phyloP scores from a whole-genome alignment of 2,888 invertebrate genomes.

The Lepas anatifera region DNA sequence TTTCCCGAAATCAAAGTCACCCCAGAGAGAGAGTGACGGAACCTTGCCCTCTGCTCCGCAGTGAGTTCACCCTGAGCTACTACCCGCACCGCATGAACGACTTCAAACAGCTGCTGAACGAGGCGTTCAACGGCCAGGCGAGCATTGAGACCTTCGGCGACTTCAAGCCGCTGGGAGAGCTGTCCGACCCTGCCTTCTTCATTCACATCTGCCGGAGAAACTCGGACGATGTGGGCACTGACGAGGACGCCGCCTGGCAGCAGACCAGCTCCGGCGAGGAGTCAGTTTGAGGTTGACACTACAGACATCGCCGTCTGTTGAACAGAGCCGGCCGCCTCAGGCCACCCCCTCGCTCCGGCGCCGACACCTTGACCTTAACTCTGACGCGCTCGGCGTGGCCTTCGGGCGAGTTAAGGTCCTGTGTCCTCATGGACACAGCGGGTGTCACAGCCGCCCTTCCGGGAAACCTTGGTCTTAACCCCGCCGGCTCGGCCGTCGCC shows the following conservation, averaged over 20 bases:
- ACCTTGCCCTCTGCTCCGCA: neutral
- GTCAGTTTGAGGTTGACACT: neutral
- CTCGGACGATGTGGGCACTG: neutral
- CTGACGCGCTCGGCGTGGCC: neutral
- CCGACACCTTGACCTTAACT: slow-evolving; percentile 7
- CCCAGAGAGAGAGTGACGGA: too few species aligned
- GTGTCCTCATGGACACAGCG: neutral
- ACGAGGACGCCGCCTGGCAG: neutral
- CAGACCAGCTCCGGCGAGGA: slow-evolving; percentile 1
- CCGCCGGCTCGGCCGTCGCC: neutral
- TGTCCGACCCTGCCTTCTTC: slow-evolving; percentile 61
- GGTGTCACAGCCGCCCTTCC: neutral
- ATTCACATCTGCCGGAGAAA: slow-evolving; percentile 66
- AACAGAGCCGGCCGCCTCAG: too few species aligned
- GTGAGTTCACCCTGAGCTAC: slow-evolving; percentile 67
- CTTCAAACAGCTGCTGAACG: slow-evolving; percentile 56
- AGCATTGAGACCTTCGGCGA: slow-evolving; percentile 65
- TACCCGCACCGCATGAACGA: slow-evolving; percentile 65
- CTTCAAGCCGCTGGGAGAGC: slow-evolving; percentile 54
- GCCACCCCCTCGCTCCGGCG: neutral
- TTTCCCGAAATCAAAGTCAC: too few species aligned
- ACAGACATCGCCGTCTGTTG: too few species aligned
- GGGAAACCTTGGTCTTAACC: slow-evolving; percentile 8
- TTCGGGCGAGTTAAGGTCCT: neutral
- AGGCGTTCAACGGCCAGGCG: slow-evolving; percentile 51